Conservation (phyloP, 2,797 vertebrate genomes). For the Heteromormyrus szaboi region DNA sequence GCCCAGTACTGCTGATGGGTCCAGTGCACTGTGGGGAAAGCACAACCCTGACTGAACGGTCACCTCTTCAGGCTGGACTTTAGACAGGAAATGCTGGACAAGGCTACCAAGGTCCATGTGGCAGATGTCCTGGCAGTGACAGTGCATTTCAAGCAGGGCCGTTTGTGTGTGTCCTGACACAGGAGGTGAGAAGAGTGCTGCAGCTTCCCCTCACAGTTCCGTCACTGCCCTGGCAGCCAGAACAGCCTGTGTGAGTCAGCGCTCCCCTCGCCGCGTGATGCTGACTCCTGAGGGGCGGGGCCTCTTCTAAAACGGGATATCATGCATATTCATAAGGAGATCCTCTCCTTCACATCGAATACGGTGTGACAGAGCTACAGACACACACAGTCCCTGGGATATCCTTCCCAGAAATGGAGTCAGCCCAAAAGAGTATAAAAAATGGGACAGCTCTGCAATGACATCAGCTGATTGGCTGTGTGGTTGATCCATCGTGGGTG, state of each 20-base stretch:
- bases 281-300: neutral
- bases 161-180: constrained; percentile 23
- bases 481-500: neutral
- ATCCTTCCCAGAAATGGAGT: neutral
- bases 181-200: neutral
- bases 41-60: neutral
- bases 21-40: neutral
- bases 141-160: constrained; percentile 23
- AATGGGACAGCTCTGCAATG: neutral
- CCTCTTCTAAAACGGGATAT: constrained; percentile 27
- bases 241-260: constrained; percentile 19
- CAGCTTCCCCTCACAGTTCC: neutral
- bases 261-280: neutral
- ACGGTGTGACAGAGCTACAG: neutral
- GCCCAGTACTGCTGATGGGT: neutral
- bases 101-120: neutral
- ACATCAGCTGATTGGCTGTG: neutral
- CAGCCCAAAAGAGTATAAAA: neutral
- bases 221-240: neutral
- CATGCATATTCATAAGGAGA: constrained; percentile 31
- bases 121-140: constrained; percentile 27
- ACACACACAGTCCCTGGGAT: neutral
- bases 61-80: neutral
- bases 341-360: neutral
- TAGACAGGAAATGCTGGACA: neutral